Percentiles rank a stretch among this genome's conserved stretches.
Evolutionary conservation across 1,140 invertebrate genomes (phyloP).

Genomic region (Brachionus angularis): DNA sequence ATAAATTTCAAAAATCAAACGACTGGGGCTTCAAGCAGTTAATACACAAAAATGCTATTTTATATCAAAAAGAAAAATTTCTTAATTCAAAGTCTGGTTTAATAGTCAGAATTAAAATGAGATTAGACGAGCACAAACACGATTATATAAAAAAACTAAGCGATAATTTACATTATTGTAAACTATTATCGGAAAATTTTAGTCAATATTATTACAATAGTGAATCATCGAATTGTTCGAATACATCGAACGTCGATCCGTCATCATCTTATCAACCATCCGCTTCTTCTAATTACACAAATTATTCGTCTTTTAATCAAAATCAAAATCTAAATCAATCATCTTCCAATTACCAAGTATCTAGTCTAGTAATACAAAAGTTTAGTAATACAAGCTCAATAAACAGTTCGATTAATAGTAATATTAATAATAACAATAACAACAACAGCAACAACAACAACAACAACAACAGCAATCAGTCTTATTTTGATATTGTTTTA

Average conservation of each 20-base stretch:
- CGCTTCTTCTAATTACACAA: not conserved
- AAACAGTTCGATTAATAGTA: too few species aligned
- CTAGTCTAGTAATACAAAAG: too few species aligned
- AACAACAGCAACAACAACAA: too few species aligned
- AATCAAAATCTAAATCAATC: too few species aligned
- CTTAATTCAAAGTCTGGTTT: not conserved
- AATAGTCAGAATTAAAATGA: conserved; percentile 12
- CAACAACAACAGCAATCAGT: not conserved
- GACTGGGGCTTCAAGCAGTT: conserved; percentile 43
- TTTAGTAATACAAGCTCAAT: too few species aligned
- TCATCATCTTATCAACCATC: not conserved
- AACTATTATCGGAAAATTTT: conserved; percentile 30
- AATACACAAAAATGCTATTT: conserved; percentile 43
- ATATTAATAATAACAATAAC: too few species aligned
- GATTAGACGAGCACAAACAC: conserved; percentile 35
- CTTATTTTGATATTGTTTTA: conserved; percentile 6
- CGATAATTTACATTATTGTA: conserved; percentile 37
- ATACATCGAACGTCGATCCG: too few species aligned
- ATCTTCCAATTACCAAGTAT: too few species aligned
- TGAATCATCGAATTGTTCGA: not conserved
- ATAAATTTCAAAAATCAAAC: conserved; percentile 42
- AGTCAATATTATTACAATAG: conserved; percentile 18
- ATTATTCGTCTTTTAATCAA: too few species aligned
- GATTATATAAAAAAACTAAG: conserved; percentile 36
- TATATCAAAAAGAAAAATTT: conserved; percentile 22